Conservation (phyloP, 2,888 invertebrate genomes). For the Ormia ochracea region DNA sequence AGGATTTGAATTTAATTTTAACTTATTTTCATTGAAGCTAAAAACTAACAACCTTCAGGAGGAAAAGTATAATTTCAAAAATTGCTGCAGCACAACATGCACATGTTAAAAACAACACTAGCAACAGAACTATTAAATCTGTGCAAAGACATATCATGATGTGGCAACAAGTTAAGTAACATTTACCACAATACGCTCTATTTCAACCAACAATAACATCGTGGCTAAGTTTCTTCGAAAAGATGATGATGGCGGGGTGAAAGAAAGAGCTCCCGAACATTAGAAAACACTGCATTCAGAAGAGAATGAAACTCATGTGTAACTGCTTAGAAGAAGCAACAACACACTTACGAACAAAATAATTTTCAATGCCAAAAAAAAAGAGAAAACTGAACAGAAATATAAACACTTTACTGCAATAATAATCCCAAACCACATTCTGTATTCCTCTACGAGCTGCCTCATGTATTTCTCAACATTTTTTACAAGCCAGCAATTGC, state of each 20-base stretch:
- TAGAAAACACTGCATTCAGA: constrained; percentile 19
- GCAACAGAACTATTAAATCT: constrained; percentile 44
- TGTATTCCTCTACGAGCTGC: neutral
- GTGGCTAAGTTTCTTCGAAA: constrained; percentile 18
- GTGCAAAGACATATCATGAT: constrained; percentile 53
- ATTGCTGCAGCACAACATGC: neutral
- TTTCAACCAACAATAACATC: constrained; percentile 41
- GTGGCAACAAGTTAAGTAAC: constrained; percentile 62
- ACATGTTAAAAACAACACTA: neutral
- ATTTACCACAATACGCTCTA: constrained; percentile 55
- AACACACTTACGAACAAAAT: constrained; percentile 12
- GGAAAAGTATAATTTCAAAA: neutral
- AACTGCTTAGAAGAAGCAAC: constrained; percentile 12
- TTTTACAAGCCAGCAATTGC: neutral
- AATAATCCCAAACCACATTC: constrained; percentile 47
- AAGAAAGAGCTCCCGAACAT: neutral
- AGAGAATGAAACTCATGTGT: constrained; percentile 25
- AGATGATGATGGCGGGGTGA: neutral
- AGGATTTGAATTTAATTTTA: neutral
- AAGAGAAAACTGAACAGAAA: neutral
- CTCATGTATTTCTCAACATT: neutral
- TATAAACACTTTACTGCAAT: constrained; percentile 7
- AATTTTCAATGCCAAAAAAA: constrained; percentile 47
- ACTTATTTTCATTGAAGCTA: neutral
- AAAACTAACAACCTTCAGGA: constrained; percentile 5